Percentiles rank a stretch among this genome's conserved stretches.
Evolutionary conservation across 2,888 invertebrate genomes (phyloP).

Genomic region (Eupelmus urozonus): DNA sequence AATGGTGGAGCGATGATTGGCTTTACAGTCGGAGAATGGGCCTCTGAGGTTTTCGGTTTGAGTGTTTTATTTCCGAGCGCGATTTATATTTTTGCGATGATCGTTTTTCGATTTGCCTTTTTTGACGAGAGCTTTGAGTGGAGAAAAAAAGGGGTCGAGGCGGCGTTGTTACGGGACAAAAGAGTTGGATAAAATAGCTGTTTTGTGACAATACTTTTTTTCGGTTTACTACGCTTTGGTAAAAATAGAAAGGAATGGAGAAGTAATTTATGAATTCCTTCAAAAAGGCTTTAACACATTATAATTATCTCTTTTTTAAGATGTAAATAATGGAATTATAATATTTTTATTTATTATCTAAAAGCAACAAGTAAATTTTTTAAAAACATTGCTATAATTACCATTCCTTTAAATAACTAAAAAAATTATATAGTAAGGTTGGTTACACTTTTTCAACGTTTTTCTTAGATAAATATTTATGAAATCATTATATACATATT

Average conservation of each 20-base stretch:
- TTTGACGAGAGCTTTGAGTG: not conserved
- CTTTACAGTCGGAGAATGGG: not conserved
- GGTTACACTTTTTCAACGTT: too few relatives aligned
- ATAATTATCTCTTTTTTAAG: too few relatives aligned
- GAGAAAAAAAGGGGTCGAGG: not conserved
- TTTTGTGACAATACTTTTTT: conserved; percentile 15
- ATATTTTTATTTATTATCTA: too few relatives aligned
- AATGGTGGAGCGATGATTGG: not conserved
- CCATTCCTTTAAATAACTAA: too few relatives aligned
- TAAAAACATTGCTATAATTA: too few relatives aligned
- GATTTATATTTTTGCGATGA: conserved; percentile 22
- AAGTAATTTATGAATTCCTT: too few relatives aligned
- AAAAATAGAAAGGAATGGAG: not conserved
- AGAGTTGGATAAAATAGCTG: not conserved
- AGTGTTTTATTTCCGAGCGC: conserved; percentile 5
- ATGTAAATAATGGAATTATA: too few relatives aligned
- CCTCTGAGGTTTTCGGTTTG: not conserved
- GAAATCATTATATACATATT: too few relatives aligned
- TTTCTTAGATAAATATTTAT: too few relatives aligned
- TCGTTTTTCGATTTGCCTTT: not conserved
- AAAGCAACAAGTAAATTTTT: too few relatives aligned
- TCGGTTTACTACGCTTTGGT: not conserved
- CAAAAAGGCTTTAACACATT: too few relatives aligned
- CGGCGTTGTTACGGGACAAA: not conserved
- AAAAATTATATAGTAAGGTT: too few relatives aligned